Evolutionary conservation across 1,140 invertebrate genomes (phyloP), one percentile per base, ranked within the genome.

Genomic region (Eriosoma lanigerum): DNA sequence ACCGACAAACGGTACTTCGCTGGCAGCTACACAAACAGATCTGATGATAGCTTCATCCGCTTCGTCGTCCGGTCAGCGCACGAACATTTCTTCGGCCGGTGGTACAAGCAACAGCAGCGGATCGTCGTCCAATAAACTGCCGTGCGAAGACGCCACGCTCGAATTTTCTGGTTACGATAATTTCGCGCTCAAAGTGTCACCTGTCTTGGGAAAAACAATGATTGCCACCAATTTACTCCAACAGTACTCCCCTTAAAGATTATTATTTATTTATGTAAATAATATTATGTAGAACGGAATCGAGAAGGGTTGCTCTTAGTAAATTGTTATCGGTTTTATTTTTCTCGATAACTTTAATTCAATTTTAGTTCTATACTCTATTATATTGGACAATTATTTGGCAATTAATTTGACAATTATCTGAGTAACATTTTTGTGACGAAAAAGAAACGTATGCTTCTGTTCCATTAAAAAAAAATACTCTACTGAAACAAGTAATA

Each of bases 101-200:
- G 54, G 32, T 38, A 32, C 1, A 29, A 32, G 62, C 75, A 26
- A 21, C 21, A 52, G 68, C 21, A 52, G 46, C 46, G 9, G 46
- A 0, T 60, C 56, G 3, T 78, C 73, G 54, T 58, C 72, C 15
- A 54, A 60, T 38, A 78, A 78, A 15, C 26, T 78, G 15, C 75
- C 75, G 8, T 78, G 75, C 75, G 75, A 78, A 17, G 75, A 78
- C 56, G 75, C 73, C 21, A 76, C 56, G 15, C 72, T 76, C n/a
- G 56, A 78, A 38, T 78, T 78, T 15, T 21, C 75, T 8, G 75
- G 75, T 17, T 78, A 78, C 75, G 75, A 78, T 12, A 78, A 78
- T 6, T 48, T 62, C 21, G 75, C 38, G 3, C 56, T 78, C n/a
- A 78, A 78, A n/a, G 38, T 58, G 32, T 78, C 75, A n/a, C 75